Evolutionary conservation across 2,888 invertebrate genomes (phyloP).

Genomic region (Hydraecia micacea): DNA sequence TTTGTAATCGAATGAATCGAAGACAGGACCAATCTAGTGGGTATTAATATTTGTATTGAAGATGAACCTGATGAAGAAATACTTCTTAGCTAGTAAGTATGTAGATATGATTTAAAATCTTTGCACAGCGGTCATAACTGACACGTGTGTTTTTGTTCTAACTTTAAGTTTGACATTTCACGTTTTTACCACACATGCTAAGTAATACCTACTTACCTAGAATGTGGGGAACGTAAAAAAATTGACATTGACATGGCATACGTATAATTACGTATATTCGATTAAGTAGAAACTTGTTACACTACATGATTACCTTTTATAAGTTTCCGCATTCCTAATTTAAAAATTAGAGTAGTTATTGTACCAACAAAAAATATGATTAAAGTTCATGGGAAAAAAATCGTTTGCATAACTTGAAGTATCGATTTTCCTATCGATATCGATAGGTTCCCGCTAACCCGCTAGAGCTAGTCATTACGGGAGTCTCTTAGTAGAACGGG

Average conservation of each 20-base stretch:
- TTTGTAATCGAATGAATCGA: neutral
- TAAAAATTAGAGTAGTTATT: conserved; percentile 29
- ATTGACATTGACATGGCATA: neutral
- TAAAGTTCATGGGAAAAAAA: conserved; percentile 1
- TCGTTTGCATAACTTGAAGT: conserved; percentile 21
- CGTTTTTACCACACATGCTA: conserved; percentile 13
- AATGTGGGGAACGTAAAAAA: neutral
- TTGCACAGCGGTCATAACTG: conserved; percentile 7
- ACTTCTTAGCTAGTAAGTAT: neutral
- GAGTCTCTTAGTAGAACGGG: conserved; percentile 84
- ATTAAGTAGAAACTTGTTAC: conserved; percentile 18
- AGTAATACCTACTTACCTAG: neutral
- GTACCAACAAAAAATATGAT: conserved; percentile 9
- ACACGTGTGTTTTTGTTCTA: conserved; percentile 10
- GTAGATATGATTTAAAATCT: conserved; percentile 21
- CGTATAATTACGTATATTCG: conserved; percentile 2
- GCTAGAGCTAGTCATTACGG: conserved; percentile 82
- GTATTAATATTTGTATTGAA: neutral
- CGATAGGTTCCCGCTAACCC: conserved; percentile 72
- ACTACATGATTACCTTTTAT: conserved; percentile 1
- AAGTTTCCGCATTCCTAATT: conserved; percentile 49
- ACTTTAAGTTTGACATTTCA: conserved; percentile 50
- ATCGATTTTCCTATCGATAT: conserved; percentile 51
- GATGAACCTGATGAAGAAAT: neutral
- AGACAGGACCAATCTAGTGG: neutral